Evolutionary conservation across 2,888 invertebrate species (phyloP), one percentile per base, ranked within the genome.

Genomic region (Drosophila affinis): DNA sequence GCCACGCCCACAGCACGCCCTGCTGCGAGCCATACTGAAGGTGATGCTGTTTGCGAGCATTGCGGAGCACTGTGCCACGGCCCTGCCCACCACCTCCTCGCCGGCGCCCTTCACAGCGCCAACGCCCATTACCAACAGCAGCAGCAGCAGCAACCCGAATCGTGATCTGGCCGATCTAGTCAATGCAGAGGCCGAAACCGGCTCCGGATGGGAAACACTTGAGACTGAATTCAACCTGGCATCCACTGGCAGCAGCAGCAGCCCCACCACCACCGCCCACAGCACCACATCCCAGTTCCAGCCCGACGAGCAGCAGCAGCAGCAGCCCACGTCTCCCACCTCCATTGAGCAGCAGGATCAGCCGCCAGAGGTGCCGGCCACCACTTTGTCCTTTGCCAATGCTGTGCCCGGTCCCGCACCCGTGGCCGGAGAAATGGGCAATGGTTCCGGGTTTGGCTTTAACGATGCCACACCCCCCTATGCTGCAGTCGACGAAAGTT

Each of bases 261-360:
- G n/a, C n/a, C n/a, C n/a, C 51, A 39, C 14, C 64, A 45, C 27
- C 62, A 14, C 52, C 53, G 17, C 18, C 54, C 39, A 45, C 47
- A 57, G 32, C 18, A 32, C 14, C 24, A 63, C 49, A n/a, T 39
- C 39, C 44, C 57, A 58, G 24, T 7, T 14, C 39, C 58, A 58
- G 1, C 21, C 48, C 24, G 53, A 34, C 2, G 53, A 65, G 49
- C 54, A 62, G 27, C 56, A 24, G 24, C 24, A 24, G 24, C 56
- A 62, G n/a, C 39, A 39, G 34, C 75, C 81, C 67, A 90, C 90
- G 10, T 69, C 87, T 12, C 79, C 90, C 51, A 87, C 89, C 12
- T 90, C 90, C 58, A 85, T 89, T 62, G 91, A 91, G 75, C 91
- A 91, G 57, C 91, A 91, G 65, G 90, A 90, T 79, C 90, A 90